Conservation (phyloP, 1,140 invertebrate genomes). For the Eurosta solidaginis region DNA sequence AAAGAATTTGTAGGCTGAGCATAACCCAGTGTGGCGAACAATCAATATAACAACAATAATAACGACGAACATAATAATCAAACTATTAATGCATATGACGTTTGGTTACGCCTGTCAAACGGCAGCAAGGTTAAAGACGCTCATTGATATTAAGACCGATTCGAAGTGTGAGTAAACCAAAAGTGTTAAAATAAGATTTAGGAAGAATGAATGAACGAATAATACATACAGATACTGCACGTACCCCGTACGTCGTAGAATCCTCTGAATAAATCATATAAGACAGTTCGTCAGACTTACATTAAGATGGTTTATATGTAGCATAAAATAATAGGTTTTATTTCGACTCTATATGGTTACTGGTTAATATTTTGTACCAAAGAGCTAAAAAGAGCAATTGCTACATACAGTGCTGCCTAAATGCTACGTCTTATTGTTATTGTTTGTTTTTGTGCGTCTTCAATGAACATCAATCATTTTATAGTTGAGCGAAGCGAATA, state of each 20-base stretch:
- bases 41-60: neutral
- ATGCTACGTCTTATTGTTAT: neutral
- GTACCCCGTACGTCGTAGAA: no score
- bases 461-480: constrained; percentile 4
- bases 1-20: no score
- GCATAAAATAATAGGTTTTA: no score
- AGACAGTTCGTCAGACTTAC: no score
- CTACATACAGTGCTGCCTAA: neutral
- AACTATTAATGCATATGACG: constrained; percentile 10
- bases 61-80: neutral
- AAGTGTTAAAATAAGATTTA: neutral
- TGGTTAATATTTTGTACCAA: neutral
- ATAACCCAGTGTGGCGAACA: neutral
- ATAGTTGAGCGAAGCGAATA: neutral
- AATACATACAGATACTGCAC: no score
- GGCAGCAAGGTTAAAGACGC: neutral
- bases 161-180: neutral
- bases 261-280: no score
- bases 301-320: no score
- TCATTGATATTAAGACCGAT: neutral
- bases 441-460: neutral
- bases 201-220: no score
- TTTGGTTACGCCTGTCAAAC: constrained; percentile 10
- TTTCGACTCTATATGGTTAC: no score
- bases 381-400: neutral